Evolutionary conservation across 2,797 vertebrate species (phyloP).

Genomic region (Amniataba percoides): DNA sequence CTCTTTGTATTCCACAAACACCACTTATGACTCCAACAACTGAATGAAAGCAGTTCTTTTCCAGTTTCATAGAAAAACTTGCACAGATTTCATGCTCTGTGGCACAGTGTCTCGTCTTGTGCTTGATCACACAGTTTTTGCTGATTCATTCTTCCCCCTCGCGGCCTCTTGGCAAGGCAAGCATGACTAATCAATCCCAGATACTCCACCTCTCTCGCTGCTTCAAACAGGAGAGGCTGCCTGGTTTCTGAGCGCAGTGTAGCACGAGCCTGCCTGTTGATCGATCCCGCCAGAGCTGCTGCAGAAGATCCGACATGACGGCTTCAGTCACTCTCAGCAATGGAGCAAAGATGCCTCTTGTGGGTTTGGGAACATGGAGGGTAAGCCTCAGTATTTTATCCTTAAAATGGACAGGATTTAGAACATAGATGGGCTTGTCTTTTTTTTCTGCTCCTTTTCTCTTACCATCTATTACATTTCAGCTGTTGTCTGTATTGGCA

Average conservation of each 20-base stretch:
- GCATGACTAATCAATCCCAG: conserved; percentile 46
- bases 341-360: conserved; percentile 78
- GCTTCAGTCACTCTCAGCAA: conserved; percentile 72
- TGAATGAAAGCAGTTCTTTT: background rate
- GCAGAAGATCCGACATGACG: conserved; percentile 52
- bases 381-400: conserved; percentile 60
- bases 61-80: background rate
- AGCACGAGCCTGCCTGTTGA: background rate
- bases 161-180: background rate
- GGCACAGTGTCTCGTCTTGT: background rate
- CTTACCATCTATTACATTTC: background rate
- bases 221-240: background rate
- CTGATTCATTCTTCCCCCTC: conserved; percentile 16
- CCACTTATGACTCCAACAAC: too few species aligned
- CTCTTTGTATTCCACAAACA: too few species aligned
- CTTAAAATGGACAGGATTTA: background rate
- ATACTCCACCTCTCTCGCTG: background rate
- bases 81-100: background rate
- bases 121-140: background rate
- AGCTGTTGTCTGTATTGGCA: background rate
- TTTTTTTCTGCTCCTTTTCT: background rate
- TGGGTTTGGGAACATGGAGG: conserved; percentile 85
- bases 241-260: too few species aligned
- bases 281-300: background rate
- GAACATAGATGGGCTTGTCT: background rate